Evolutionary conservation across 2,888 invertebrate genomes (phyloP).

Genomic region (Unio pictorum): DNA sequence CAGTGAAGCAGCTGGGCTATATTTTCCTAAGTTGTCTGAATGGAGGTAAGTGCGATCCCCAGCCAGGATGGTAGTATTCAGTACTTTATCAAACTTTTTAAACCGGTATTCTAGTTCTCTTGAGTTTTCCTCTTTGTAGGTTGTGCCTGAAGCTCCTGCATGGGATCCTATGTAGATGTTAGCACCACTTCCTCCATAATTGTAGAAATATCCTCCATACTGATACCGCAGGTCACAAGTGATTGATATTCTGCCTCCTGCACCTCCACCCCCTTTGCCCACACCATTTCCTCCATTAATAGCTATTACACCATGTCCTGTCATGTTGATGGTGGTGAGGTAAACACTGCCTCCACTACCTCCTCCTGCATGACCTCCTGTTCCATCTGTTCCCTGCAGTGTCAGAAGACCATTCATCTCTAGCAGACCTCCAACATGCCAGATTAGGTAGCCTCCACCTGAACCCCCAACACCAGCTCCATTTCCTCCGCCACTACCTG

Average conservation of each 20-base stretch:
- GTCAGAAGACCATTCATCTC: constrained; percentile 55
- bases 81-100: constrained; percentile 52
- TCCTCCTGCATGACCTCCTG: constrained; percentile 46
- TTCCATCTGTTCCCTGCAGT: constrained; percentile 40
- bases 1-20: constrained; percentile 48
- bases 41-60: constrained; percentile 54
- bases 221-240: constrained; percentile 53
- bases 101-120: constrained; percentile 50
- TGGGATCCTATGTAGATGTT: constrained; percentile 30
- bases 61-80: constrained; percentile 53
- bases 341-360: constrained; percentile 55
- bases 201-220: constrained; percentile 54
- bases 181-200: constrained; percentile 51
- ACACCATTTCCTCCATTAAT: constrained; percentile 51
- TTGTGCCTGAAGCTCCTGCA: constrained; percentile 58
- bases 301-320: constrained; percentile 54
- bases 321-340: constrained; percentile 51
- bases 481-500: constrained; percentile 54
- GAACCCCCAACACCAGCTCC: constrained; percentile 47
- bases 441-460: constrained; percentile 53
- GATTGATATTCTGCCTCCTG: constrained; percentile 54
- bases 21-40: constrained; percentile 40
- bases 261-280: constrained; percentile 52
- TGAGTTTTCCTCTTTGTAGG: constrained; percentile 53
- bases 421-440: constrained; percentile 47